These are phyloP conservation scores for Apotomis turbidana DNA, from an alignment of 2,888 invertebrate species.

Conservation along the genomic window DNA sequence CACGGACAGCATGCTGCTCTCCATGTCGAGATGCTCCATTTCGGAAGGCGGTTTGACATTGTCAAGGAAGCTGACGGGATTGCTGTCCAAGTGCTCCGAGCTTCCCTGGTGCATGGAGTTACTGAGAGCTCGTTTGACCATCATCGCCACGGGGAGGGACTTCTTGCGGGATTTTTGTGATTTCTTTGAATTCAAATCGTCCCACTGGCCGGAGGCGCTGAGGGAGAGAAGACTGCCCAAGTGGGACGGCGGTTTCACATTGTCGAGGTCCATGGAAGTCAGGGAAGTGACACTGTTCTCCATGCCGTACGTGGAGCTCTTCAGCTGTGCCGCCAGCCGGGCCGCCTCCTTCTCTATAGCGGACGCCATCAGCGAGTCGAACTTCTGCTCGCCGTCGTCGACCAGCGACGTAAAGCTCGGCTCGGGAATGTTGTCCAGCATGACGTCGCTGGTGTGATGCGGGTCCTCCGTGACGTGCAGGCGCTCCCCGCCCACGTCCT, in stretches of 20 bases:
- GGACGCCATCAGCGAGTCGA: constrained; percentile 87
- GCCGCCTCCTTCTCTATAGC: constrained; percentile 90
- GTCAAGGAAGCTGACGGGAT: constrained; percentile 87
- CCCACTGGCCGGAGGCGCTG: constrained; percentile 79
- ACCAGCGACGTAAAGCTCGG: constrained; percentile 68
- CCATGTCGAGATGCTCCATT: constrained; percentile 91
- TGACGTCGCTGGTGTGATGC: constrained; percentile 49
- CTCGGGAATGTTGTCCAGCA: constrained; percentile 63
- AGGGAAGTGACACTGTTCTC: constrained; percentile 85
- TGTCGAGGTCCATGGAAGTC: constrained; percentile 87
- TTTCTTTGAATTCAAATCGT: constrained; percentile 69
- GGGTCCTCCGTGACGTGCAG: constrained; percentile 52
- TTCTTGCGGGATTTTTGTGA: constrained; percentile 85
- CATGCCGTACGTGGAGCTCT: constrained; percentile 68
- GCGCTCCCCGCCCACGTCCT: constrained; percentile 53
- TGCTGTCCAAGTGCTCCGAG: constrained; percentile 86
- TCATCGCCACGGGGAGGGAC: constrained; percentile 87
- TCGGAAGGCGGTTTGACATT: constrained; percentile 93
- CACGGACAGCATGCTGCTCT: constrained; percentile 92
- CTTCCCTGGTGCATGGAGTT: constrained; percentile 81
- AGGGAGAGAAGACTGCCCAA: constrained; percentile 87
- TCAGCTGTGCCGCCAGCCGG: constrained; percentile 82
- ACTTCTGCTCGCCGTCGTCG: constrained; percentile 81
- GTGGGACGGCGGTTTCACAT: constrained; percentile 90
- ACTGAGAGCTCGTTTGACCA: constrained; percentile 88